A percentile compares a stretch with the other conserved stretches of the same genome.
Evolutionary conservation across 2,797 vertebrate genomes (phyloP).

Genomic region (Pantherophis alleghaniensis): DNA sequence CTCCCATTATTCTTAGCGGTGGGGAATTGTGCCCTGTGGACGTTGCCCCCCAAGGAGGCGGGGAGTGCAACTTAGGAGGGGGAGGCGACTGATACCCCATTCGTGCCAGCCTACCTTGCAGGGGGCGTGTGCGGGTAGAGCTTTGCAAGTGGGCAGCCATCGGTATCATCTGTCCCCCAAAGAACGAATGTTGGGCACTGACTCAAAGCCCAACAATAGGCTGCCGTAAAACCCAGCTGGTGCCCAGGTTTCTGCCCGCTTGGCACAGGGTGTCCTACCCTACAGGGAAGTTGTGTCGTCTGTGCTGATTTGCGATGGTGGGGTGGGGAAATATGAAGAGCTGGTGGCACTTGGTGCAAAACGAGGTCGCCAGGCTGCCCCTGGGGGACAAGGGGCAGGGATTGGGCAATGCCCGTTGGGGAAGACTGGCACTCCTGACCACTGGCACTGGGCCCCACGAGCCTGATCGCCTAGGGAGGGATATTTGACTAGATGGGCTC

Average conservation of each 20-base stretch:
- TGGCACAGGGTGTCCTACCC: neutral
- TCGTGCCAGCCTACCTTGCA: neutral
- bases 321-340: neutral
- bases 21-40: too few species aligned
- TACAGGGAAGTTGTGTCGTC: neutral
- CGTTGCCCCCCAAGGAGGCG: too few species aligned
- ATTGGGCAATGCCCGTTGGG: neutral
- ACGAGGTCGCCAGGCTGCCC: too few species aligned
- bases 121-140: neutral
- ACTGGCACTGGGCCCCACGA: neutral
- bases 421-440: neutral
- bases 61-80: neutral
- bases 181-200: neutral
- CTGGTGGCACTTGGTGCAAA: neutral
- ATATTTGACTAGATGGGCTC: neutral
- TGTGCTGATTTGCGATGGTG: neutral
- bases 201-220: neutral
- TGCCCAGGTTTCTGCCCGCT: neutral
- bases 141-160: too few species aligned
- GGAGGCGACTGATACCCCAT: neutral
- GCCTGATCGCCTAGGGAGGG: accelerated
- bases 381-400: neutral
- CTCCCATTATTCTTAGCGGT: neutral
- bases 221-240: neutral
- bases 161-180: too few species aligned